A percentile compares a stretch with the other conserved stretches of the same genome.
phyloP scores from a whole-genome alignment of 2,888 invertebrate genomes.

The Gari tellinella region DNA sequence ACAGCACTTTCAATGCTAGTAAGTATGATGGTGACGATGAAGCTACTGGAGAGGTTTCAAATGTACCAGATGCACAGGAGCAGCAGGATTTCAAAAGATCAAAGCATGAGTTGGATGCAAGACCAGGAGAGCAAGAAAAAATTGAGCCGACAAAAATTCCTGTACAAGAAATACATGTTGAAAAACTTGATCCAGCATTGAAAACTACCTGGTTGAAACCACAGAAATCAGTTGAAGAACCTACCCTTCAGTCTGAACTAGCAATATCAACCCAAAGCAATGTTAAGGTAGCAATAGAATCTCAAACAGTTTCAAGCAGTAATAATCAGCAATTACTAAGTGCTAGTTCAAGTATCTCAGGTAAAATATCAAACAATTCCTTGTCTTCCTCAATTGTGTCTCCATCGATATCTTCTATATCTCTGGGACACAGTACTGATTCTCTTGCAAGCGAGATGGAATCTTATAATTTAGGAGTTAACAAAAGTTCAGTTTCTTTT shows the following conservation, averaged over 20 bases:
- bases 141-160: slow-evolving; percentile 1
- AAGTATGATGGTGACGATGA: slow-evolving; percentile 3
- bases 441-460: slow-evolving; percentile 59
- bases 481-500: slow-evolving; percentile 32
- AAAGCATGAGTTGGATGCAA: slow-evolving; percentile 7
- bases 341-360: too few species aligned
- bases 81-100: slow-evolving; percentile 8
- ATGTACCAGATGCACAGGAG: slow-evolving; percentile 8
- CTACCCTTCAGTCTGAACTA: too few species aligned
- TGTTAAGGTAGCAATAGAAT: too few species aligned
- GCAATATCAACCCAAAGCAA: too few species aligned
- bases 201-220: slow-evolving; percentile 50
- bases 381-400: neutral
- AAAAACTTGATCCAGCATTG: slow-evolving; percentile 48
- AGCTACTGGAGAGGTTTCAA: slow-evolving; percentile 1
- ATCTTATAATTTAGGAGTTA: slow-evolving; percentile 45
- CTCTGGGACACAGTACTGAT: slow-evolving; percentile 42
- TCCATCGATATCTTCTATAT: slow-evolving; percentile 19
- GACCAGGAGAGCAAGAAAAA: slow-evolving; percentile 11
- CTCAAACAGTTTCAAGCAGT: too few species aligned
- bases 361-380: too few species aligned
- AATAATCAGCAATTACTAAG: too few species aligned
- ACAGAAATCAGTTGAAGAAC: slow-evolving; percentile 14
- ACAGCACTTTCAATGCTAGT: slow-evolving; percentile 24
- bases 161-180: slow-evolving; percentile 24